Evolutionary conservation across 2,113 vertebrate species (phyloP).

Genomic region (Dicrurus megarhynchus): DNA sequence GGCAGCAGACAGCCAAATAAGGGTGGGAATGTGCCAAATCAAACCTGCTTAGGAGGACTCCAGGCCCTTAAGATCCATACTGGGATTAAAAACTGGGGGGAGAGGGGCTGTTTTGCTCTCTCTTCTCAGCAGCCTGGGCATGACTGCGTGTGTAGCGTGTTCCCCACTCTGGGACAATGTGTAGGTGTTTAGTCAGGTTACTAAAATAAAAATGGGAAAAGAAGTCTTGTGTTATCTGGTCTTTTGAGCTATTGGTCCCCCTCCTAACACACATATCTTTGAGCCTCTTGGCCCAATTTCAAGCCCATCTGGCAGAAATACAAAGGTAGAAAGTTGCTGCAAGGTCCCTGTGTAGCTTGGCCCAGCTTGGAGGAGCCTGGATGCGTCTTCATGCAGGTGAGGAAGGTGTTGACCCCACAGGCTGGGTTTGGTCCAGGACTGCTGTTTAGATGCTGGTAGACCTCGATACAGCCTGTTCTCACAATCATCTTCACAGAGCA

Average conservation of each 20-base stretch:
- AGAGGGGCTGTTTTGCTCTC: neutral
- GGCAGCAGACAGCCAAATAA: neutral
- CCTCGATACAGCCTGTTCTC: neutral
- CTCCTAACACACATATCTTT: neutral
- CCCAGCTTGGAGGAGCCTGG: accelerated
- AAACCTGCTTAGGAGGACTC: neutral
- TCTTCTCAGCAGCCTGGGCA: neutral
- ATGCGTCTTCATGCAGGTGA: neutral
- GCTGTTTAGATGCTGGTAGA: neutral
- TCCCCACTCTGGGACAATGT: neutral
- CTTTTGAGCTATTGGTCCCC: neutral
- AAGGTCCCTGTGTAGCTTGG: neutral
- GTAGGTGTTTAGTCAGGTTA: neutral
- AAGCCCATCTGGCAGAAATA: neutral
- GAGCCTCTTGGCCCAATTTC: neutral
- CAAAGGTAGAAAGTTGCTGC: neutral
- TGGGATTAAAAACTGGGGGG: neutral
- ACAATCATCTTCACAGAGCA: accelerated
- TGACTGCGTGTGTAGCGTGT: neutral
- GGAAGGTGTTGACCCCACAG: neutral
- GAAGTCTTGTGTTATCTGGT: neutral
- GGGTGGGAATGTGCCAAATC: neutral
- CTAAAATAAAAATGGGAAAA: neutral
- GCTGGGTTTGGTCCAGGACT: neutral
- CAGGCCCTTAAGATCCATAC: neutral